Evolutionary conservation across 1,140 invertebrate genomes (phyloP), one percentile per base, ranked within the genome.

Genomic region (Melanaphis sacchari): DNA sequence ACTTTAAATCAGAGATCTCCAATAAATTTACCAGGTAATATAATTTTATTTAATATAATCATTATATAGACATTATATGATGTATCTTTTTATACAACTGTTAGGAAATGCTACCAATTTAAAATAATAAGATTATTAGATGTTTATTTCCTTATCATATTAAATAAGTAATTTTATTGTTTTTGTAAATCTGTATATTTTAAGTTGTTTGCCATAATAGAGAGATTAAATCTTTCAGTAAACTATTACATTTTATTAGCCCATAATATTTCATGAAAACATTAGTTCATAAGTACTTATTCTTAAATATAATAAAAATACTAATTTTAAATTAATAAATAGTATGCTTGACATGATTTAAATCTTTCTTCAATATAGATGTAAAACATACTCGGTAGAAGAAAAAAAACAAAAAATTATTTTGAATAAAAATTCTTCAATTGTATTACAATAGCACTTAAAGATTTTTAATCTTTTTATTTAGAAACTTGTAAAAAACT

Each of bases 1-100:
- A 94, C 94, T n/a, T 94, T 95, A 90, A 54, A 76, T 43, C 85
- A 93, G 21, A 81, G 76, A 49, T 94, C 95, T 46, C 94, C 95
- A 40, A 95, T 95, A 41, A 95, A 96, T 84, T 88, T 90, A 43
- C 82, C 91, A n/a, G 93, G 94, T 38, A 93, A 90, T 93, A 90
- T 52, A 87, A 46, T 36, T 21, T 0, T 24, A 40, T 41, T 41
- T 31, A 41, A 15, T 31, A 43, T 82, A 82, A 6, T 82, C 6
- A 7, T 11, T 82, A 84, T 40, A 82, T 76, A 76, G 31, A 18
- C 4, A 76, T 66, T 66, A 15, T 76, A 76, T 76, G 0, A 76
- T 76, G 4, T 76, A n/a, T 2, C 15, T n/a, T n/a, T n/a, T 15
- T 66, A 66, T n/a, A 18, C 59, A 66, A 18, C 31, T 4, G 5